Percentiles rank a stretch among this genome's conserved stretches.
These are phyloP conservation scores for Montipora sp. DNA, from an alignment of 64 coral and sea anemone species.

Conservation along the genomic window DNA sequence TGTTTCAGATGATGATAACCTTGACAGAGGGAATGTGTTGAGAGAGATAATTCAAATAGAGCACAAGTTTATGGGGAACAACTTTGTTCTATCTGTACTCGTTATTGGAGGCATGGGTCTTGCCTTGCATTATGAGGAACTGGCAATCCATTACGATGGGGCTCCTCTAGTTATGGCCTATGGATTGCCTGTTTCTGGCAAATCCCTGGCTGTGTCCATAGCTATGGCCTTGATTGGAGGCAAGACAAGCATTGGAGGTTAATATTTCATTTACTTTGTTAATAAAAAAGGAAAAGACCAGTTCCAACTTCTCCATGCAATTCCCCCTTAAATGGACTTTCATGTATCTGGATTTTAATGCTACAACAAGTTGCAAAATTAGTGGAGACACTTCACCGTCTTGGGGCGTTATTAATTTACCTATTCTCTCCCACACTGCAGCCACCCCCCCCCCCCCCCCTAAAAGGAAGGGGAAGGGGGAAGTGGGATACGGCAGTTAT, in stretches of 20 bases:
- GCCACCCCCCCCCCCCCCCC: no score
- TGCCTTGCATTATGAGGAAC: background rate
- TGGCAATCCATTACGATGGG: background rate
- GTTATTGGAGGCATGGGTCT: background rate
- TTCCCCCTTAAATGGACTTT: no score
- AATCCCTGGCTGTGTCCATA: background rate
- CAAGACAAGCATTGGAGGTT: background rate
- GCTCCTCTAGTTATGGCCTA: slow-evolving; percentile 18
- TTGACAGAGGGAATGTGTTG: background rate
- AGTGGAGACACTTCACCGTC: no score
- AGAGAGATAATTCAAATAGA: background rate
- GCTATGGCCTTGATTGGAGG: background rate
- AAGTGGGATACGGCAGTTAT: no score
- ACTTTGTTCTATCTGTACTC: slow-evolving; percentile 8
- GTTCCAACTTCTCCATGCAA: no score
- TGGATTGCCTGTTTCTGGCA: slow-evolving; percentile 25
- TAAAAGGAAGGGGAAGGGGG: no score
- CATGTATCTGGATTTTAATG: no score
- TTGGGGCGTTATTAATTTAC: no score
- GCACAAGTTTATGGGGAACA: background rate
- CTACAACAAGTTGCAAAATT: no score
- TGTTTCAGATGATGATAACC: background rate
- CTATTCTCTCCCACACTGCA: no score
- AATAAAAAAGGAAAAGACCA: background rate
- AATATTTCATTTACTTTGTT: background rate